A percentile compares a stretch with the other conserved stretches of the same genome.
Conservation (phyloP, 2,888 invertebrate genomes). For the Drosophila hamatofila region DNA sequence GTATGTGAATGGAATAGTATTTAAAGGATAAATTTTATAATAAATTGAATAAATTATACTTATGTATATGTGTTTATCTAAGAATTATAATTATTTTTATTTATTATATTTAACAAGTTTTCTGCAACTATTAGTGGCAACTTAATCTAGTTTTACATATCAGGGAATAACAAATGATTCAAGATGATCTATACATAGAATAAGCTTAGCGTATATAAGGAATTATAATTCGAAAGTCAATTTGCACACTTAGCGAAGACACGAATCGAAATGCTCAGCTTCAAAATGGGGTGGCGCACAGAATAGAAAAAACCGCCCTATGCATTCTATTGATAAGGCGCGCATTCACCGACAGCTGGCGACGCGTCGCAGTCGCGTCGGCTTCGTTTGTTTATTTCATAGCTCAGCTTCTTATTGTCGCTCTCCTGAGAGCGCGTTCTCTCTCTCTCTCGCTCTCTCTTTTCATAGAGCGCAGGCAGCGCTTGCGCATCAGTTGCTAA, state of each 20-base stretch:
- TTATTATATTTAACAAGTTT: no score
- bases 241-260: constrained; percentile 35
- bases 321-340: constrained; percentile 59
- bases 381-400: constrained; percentile 58
- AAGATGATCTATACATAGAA: no score
- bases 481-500: constrained; percentile 35
- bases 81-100: no score
- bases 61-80: not conserved
- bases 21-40: constrained; percentile 14
- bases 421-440: constrained; percentile 4
- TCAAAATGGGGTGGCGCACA: constrained; percentile 53
- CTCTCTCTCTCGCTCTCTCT: not conserved
- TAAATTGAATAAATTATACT: constrained; percentile 15
- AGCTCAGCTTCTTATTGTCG: constrained; percentile 12
- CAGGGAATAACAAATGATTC: no score
- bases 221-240: not conserved
- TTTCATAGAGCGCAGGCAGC: constrained; percentile 5
- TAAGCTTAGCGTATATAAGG: no score
- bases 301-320: constrained; percentile 54
- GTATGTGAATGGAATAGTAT: constrained; percentile 26
- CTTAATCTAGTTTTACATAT: no score
- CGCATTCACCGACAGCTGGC: constrained; percentile 59
- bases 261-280: constrained; percentile 35
- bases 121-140: no score
- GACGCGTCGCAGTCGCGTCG: constrained; percentile 42